A percentile compares a stretch with the other conserved stretches of the same genome.
These are phyloP conservation scores for Dimorphilus gyrociliatus DNA, from an alignment of 2,888 invertebrate species.

Conservation along the genomic window DNA sequence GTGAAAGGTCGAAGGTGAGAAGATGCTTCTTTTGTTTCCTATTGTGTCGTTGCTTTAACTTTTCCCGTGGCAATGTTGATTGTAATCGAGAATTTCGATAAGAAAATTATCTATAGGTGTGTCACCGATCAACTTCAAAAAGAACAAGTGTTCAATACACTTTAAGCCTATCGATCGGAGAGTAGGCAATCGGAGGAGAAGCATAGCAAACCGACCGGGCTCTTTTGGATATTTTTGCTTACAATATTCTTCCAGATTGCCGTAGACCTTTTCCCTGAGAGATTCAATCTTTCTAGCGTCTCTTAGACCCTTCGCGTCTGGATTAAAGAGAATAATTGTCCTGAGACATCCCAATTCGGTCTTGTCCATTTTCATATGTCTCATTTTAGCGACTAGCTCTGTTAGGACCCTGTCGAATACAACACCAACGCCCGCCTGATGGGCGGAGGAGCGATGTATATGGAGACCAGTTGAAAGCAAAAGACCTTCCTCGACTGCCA, in stretches of 20 bases:
- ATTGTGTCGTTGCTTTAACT: no score
- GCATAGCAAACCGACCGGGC: conserved; percentile 83
- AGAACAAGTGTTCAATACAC: conserved; percentile 83
- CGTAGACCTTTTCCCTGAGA: conserved; percentile 81
- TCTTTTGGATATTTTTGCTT: conserved; percentile 71
- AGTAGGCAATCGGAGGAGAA: conserved; percentile 46
- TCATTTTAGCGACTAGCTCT: conserved; percentile 86
- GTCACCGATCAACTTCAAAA: conserved; percentile 76
- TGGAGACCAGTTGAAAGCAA: conserved; percentile 60
- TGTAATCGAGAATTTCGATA: conserved; percentile 11
- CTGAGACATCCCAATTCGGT: conserved; percentile 84
- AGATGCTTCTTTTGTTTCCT: no score
- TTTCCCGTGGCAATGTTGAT: no score
- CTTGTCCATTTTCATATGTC: conserved; percentile 77
- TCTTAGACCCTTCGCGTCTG: conserved; percentile 71
- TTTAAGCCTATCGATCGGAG: conserved; percentile 48
- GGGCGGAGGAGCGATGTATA: conserved; percentile 54
- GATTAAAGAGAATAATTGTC: conserved; percentile 86
- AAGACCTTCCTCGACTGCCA: conserved; percentile 55
- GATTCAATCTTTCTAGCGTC: conserved; percentile 43
- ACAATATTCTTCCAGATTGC: conserved; percentile 85
- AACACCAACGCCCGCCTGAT: conserved; percentile 66
- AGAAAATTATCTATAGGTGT: conserved; percentile 61
- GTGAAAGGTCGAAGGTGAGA: no score
- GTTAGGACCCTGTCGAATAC: conserved; percentile 51